Percentiles rank a stretch among this genome's conserved stretches.
Conservation (phyloP, 1,140 invertebrate genomes). For the Euglossa dilemma region DNA sequence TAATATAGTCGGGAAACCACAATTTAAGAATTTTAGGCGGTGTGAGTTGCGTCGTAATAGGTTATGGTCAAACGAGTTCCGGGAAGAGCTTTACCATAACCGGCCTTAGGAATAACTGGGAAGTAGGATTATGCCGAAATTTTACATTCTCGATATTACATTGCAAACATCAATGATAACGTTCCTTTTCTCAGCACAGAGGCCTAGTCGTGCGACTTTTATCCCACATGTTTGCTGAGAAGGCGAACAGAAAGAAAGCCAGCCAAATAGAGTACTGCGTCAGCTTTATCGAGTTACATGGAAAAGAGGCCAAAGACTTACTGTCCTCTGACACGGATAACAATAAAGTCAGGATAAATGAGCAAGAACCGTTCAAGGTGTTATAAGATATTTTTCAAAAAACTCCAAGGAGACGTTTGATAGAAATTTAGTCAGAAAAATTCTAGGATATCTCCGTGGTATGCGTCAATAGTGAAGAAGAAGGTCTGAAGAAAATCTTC, state of each 20-base stretch:
- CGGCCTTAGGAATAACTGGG: conserved; percentile 57
- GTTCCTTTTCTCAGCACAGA: conserved; percentile 58
- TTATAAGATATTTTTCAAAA: background rate
- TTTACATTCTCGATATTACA: background rate
- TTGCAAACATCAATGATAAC: background rate
- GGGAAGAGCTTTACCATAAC: conserved; percentile 64
- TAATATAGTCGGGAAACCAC: background rate
- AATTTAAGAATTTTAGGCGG: conserved; percentile 63
- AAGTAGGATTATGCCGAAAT: conserved; percentile 36
- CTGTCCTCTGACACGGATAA: conserved; percentile 25
- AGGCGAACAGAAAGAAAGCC: conserved; percentile 23
- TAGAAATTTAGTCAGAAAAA: background rate
- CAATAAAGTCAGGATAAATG: conserved; percentile 41
- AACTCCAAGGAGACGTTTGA: background rate
- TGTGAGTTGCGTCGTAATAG: conserved; percentile 52
- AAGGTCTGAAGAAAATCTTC: conserved; percentile 50
- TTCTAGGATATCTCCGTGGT: conserved; percentile 47
- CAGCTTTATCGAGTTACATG: conserved; percentile 60
- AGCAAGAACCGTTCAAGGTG: conserved; percentile 59
- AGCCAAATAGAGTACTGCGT: conserved; percentile 54
- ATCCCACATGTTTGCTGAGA: conserved; percentile 56
- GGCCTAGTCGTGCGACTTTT: conserved; percentile 56
- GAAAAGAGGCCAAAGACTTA: conserved; percentile 54
- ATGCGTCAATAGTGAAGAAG: conserved; percentile 33
- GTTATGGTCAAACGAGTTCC: conserved; percentile 61